Base-by-base conservation (phyloP, 1,140 invertebrate genomes). In the Calephelis nemesis region DNA sequence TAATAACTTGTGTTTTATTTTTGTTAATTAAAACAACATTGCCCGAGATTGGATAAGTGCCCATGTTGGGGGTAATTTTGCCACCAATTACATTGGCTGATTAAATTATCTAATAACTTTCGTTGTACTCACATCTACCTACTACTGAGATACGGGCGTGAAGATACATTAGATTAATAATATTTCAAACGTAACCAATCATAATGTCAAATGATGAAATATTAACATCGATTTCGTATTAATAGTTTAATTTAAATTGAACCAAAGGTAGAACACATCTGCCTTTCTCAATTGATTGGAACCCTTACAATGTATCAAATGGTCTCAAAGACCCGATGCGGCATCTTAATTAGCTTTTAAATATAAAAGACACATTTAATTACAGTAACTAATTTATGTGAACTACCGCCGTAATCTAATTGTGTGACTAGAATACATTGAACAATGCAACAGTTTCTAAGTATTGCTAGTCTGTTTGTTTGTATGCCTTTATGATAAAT, bases 331-430 rank as follows among this genome's bases (percentile, higher is more conserved):
- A 60, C 47, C 47, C 65, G 48, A 47, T 52, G 12, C 42, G 62
- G 62, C 49, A 63, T 48, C 67, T 74, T 74, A 74, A 74, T 71
- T 70, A 74, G 58, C 62, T 67, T 68, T 71, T 66, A 64, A 66
- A 71, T 63, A 66, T 58, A 58, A 66, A 66, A 54, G 52, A 58
- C 65, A 13, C 50, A 54, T 58, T 66, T 40, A 15, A 58, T 58
- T 66, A 40, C 12, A 39, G 19, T 19, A 40, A 66, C 11, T 19
- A 42, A 5, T 42, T 58, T 58, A 58, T 10, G 12, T 11, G 10
- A 12, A 70, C 42, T 42, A 42, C 8, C 42, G 12, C 47, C 52
- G 50, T 60, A 63, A 40, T 52, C 15, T 52, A 15, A 15, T 7
- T 15, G 7, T 15, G n/a, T 15, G 13, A 15, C 12, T 15, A 15